Evolutionary conservation across 2,888 invertebrate genomes (phyloP).

Genomic region (Ischnus inquisitorius): DNA sequence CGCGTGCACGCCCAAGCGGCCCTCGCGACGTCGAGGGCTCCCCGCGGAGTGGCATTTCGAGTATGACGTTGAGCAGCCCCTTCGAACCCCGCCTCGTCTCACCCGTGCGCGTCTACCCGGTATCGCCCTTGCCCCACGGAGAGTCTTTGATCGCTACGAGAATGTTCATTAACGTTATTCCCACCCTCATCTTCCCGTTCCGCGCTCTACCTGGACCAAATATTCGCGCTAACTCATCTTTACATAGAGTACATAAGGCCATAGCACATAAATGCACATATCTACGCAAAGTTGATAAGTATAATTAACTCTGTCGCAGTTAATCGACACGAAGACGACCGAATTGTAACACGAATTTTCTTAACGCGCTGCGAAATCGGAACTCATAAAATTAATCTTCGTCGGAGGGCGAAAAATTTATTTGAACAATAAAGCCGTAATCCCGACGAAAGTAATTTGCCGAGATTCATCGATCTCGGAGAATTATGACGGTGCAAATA

Average conservation of each 20-base stretch:
- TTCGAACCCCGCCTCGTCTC: constrained; percentile 53
- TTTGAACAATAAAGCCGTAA: constrained; percentile 32
- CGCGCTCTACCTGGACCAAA: constrained; percentile 23
- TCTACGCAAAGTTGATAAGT: background rate
- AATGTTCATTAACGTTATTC: constrained; percentile 67
- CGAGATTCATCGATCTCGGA: constrained; percentile 52
- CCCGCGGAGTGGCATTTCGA: constrained; percentile 66
- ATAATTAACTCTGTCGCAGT: background rate
- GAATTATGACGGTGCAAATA: constrained; percentile 33
- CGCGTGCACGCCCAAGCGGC: constrained; percentile 61
- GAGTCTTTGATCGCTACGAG: constrained; percentile 65
- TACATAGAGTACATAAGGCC: constrained; percentile 41
- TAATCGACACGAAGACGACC: background rate
- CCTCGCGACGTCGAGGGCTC: constrained; percentile 69
- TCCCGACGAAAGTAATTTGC: constrained; percentile 31
- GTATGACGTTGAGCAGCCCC: constrained; percentile 69
- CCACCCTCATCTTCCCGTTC: constrained; percentile 26
- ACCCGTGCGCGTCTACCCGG: constrained; percentile 13
- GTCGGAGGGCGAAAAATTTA: constrained; percentile 22
- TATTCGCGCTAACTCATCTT: constrained; percentile 36
- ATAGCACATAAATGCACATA: background rate
- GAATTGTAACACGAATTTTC: background rate
- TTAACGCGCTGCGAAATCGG: constrained; percentile 12
- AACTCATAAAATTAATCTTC: constrained; percentile 20
- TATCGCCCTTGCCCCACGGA: constrained; percentile 20